phyloP scores from a whole-genome alignment of 2,888 invertebrate species.

The Pollenia amentaria region DNA sequence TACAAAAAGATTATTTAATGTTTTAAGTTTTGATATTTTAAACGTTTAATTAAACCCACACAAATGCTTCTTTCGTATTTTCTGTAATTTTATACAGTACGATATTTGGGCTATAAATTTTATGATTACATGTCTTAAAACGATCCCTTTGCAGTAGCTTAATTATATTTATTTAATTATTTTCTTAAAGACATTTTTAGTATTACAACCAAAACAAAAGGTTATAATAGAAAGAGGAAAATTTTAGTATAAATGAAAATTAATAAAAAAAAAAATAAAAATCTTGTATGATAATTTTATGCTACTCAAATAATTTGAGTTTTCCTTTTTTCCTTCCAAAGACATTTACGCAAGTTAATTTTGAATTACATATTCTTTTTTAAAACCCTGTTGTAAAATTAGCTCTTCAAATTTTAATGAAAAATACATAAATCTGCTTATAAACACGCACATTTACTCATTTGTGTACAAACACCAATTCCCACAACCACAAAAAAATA shows the following conservation, averaged over 20 bases:
- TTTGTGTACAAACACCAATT: neutral
- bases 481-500: neutral
- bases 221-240: neutral
- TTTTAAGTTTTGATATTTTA: neutral
- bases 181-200: neutral
- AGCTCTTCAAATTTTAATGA: neutral
- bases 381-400: neutral
- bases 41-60: neutral
- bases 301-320: neutral
- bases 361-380: neutral
- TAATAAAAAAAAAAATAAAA: neutral
- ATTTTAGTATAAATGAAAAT: too few relatives aligned
- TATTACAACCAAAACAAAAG: neutral
- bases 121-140: neutral
- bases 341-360: too few relatives aligned
- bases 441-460: neutral
- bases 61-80: neutral
- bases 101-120: neutral
- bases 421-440: too few relatives aligned
- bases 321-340: too few relatives aligned
- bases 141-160: neutral
- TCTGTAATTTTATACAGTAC: neutral
- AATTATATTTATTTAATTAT: conserved; percentile 25
- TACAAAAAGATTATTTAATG: too few relatives aligned
- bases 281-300: neutral